Conservation (phyloP, 2,797 vertebrate genomes). For the Cuculus canorus region DNA sequence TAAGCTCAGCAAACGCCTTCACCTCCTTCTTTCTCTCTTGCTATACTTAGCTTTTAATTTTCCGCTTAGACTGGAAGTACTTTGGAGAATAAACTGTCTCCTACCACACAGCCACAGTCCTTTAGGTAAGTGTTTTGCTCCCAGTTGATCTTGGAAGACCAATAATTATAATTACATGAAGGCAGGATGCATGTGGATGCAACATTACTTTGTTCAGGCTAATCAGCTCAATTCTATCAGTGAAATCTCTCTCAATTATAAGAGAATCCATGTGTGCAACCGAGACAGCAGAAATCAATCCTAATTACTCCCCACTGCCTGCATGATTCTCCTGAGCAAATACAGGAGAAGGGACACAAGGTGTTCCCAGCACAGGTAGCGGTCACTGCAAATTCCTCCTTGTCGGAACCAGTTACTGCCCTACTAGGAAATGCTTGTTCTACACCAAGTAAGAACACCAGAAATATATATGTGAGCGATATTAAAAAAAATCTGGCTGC, state of each 20-base stretch:
- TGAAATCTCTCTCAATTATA: constrained; percentile 61
- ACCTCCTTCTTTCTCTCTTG: not conserved
- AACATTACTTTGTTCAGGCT: constrained; percentile 49
- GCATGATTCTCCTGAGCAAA: constrained; percentile 32
- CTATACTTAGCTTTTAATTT: not conserved
- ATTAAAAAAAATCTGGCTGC: not conserved
- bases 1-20: not conserved
- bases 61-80: not conserved
- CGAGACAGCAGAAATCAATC: constrained; percentile 60
- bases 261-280: constrained; percentile 51
- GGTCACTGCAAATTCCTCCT: not conserved
- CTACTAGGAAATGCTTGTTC: not conserved
- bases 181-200: constrained; percentile 65
- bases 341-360: not conserved
- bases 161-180: constrained; percentile 45
- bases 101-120: not conserved
- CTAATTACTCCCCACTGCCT: constrained; percentile 63
- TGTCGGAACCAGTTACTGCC: not conserved
- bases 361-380: not conserved
- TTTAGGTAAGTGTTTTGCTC: not conserved
- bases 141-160: constrained; percentile 1
- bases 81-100: not conserved
- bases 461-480: not conserved
- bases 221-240: constrained; percentile 58
- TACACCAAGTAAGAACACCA: not conserved